A percentile compares a stretch with the other conserved stretches of the same genome.
Evolutionary conservation across 2,797 vertebrate genomes (phyloP).

Genomic region (Rhinichthys osculus): DNA sequence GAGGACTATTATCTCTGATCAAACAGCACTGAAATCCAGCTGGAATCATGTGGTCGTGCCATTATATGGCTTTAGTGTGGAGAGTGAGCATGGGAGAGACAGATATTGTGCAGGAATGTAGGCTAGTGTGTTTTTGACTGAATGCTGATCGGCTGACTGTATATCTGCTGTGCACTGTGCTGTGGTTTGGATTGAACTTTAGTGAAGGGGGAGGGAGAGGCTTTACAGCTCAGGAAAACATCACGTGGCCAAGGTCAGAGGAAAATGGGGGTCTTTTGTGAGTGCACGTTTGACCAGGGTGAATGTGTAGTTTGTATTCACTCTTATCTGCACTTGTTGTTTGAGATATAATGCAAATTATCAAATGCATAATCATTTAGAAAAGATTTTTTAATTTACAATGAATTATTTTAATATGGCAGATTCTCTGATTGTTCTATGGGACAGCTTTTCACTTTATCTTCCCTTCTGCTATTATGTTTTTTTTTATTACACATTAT

Average conservation of each 20-base stretch:
- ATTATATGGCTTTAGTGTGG: conserved; percentile 20
- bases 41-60: conserved; percentile 22
- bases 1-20: conserved; percentile 53
- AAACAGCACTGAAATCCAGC: conserved; percentile 40
- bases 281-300: conserved; percentile 2
- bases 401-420: not conserved
- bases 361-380: not conserved
- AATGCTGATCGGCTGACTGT: conserved; percentile 39
- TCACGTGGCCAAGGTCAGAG: conserved; percentile 53
- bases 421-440: not conserved
- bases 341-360: not conserved
- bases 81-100: conserved; percentile 11
- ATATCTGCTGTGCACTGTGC: conserved; percentile 37
- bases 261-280: conserved; percentile 44
- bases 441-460: not conserved
- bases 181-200: conserved; percentile 24
- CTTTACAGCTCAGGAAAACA: conserved; percentile 57
- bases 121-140: conserved; percentile 44
- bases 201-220: conserved; percentile 39
- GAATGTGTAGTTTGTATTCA: conserved; percentile 34
- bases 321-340: not conserved
- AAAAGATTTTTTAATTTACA: not conserved
- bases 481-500: not conserved
- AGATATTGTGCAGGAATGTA: conserved; percentile 10
- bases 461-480: not conserved